These are phyloP conservation scores for Oreohelix idahoensis DNA, from an alignment of 1,140 invertebrate genomes.

Conservation along the genomic window DNA sequence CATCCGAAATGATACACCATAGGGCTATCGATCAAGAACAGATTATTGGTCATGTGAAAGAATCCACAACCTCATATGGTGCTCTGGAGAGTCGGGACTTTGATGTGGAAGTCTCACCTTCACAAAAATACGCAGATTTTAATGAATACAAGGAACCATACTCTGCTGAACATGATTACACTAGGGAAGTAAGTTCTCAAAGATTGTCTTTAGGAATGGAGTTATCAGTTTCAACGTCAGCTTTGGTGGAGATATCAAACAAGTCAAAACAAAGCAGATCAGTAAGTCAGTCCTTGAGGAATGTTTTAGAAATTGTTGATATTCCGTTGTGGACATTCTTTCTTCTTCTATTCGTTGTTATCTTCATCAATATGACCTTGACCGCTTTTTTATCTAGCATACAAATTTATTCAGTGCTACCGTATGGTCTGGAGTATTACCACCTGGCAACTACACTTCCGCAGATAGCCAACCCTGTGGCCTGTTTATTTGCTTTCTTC, in stretches of 20 bases:
- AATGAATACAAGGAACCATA: neutral
- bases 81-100: neutral
- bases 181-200: neutral
- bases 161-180: neutral
- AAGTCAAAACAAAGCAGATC: neutral
- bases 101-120: no score
- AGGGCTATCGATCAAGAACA: neutral
- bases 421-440: constrained; percentile 86
- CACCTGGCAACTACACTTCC: constrained; percentile 86
- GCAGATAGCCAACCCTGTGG: constrained; percentile 87
- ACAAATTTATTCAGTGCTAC: constrained; percentile 87
- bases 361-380: constrained; percentile 34
- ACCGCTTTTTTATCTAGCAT: constrained; percentile 29
- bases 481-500: constrained; percentile 87
- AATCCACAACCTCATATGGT: neutral
- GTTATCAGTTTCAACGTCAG: neutral
- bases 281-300: neutral
- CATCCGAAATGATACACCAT: constrained; percentile 53
- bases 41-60: neutral
- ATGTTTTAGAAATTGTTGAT: neutral
- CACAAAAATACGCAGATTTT: no score
- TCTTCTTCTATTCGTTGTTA: neutral
- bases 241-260: neutral
- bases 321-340: neutral
- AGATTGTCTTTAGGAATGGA: neutral